Evolutionary conservation across 2,113 vertebrate genomes (phyloP), one percentile per base, ranked within the genome.

Genomic region (Mus pahari): DNA sequence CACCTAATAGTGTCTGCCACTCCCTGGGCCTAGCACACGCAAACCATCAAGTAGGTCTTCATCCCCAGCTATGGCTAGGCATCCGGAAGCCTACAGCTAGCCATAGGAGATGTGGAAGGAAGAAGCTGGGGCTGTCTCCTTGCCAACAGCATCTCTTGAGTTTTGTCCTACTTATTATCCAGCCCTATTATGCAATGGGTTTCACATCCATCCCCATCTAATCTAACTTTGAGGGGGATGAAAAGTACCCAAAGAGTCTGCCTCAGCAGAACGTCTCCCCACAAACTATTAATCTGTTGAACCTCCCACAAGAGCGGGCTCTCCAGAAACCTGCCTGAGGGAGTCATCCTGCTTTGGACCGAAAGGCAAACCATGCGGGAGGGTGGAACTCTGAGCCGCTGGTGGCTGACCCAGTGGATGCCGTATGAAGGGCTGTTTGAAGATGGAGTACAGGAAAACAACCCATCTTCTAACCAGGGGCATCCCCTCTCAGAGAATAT

Each of bases 171-270:
- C 31, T 62, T 31, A 28, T 84, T 45, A 45, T 45, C 24, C 26
- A 33, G 71, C 64, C 10, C n/a, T 68, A 9, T 70, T 87, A 66
- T 16, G 1, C 10, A 33, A 24, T 22, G 84, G 48, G 71, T 4
- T 74, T 89, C 64, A 82, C 2, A 62, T 68, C 53, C 70, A 89
- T 42, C 16, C n/a, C 39, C 31, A 88, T 68, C n/a, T 73, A 84
- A 31, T 90, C 24, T 91, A 19, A 33, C 17, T 17, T 77, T 36
- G 7, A 48, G 55, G 42, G n/a, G 22, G 3, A 90, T 83, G 36
- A 90, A 90, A 97, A 62, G 26, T 86, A 20, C 5, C 58, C n/a
- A 31, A 79, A 88, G 64, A 81, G 13, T 86, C 75, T 73, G 79
- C 74, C 11, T 94, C 58, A 79, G 3, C 19, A 20, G 36, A 90